Conservation (phyloP, 2,797 vertebrate genomes). For the Characodon lateralis region DNA sequence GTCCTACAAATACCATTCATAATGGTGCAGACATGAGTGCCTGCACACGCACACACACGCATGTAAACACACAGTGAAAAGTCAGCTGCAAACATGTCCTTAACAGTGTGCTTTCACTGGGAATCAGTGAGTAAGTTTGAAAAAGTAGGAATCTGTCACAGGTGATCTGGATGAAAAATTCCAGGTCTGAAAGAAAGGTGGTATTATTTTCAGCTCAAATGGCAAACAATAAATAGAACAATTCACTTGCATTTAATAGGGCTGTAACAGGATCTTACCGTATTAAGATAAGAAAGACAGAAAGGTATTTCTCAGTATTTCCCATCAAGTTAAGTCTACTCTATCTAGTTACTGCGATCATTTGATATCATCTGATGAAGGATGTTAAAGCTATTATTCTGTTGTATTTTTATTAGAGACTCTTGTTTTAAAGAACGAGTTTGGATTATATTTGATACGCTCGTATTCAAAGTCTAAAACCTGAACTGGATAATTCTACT, state of each 20-base stretch:
- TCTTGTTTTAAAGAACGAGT: not conserved
- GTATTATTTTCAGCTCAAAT: not conserved
- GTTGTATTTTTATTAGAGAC: not conserved
- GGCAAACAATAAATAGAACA: constrained; percentile 6
- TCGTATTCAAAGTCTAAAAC: not conserved
- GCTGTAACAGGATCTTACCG: not conserved
- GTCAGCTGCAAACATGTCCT: constrained; percentile 37
- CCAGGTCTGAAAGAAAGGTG: not conserved
- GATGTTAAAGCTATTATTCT: not conserved
- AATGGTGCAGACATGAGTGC: constrained; percentile 30
- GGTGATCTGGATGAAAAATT: not conserved
- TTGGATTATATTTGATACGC: not conserved
- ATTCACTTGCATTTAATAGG: not conserved
- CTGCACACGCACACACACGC: constrained; percentile 26
- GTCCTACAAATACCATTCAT: constrained; percentile 35
- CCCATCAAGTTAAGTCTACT: not conserved
- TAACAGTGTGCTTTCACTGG: constrained; percentile 25
- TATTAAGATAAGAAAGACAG: not conserved
- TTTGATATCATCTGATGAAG: not conserved
- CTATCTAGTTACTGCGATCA: not conserved
- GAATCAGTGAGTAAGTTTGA: constrained; percentile 17
- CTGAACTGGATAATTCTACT: not conserved
- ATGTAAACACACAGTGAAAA: constrained; percentile 29
- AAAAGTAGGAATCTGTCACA: constrained; percentile 13
- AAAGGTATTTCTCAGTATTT: not conserved